A percentile compares a stretch with the other conserved stretches of the same genome.
phyloP scores from a whole-genome alignment of 2,888 invertebrate species.

The Copidosoma aretas region DNA sequence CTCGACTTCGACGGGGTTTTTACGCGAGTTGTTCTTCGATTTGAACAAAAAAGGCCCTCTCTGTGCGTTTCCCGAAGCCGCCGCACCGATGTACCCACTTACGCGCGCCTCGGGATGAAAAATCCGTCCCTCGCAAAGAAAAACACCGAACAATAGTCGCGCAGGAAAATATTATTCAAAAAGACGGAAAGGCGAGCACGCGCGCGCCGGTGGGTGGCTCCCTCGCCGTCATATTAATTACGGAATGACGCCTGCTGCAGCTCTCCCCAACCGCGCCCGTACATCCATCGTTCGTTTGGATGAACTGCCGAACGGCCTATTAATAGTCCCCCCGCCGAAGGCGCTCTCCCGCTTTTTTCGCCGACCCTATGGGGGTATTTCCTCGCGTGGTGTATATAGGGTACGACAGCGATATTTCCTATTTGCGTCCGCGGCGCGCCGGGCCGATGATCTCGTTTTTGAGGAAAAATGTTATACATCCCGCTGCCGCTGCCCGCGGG shows the following conservation, averaged over 20 bases:
- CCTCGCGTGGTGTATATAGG: no score
- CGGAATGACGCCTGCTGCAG: slow-evolving; percentile 18
- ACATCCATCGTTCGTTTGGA: slow-evolving; percentile 2
- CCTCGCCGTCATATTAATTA: slow-evolving; percentile 33
- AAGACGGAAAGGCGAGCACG: neutral
- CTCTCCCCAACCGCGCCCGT: slow-evolving; percentile 5
- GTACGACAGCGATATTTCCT: neutral
- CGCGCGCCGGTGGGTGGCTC: slow-evolving; percentile 19
- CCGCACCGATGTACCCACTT: neutral
- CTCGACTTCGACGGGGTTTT: neutral
- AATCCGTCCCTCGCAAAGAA: neutral
- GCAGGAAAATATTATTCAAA: slow-evolving; percentile 33
- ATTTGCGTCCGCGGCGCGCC: neutral
- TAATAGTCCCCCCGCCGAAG: slow-evolving; percentile 20
- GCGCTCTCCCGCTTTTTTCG: slow-evolving; percentile 6
- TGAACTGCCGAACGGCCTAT: slow-evolving; percentile 11
- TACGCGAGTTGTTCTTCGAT: neutral
- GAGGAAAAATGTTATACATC: slow-evolving; percentile 21
- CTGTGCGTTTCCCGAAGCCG: neutral
- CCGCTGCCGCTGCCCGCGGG: neutral
- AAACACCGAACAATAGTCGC: slow-evolving; percentile 22
- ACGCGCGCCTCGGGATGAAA: neutral
- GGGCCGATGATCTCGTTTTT: slow-evolving; percentile 6
- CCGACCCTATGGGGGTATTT: neutral
- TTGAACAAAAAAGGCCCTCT: neutral